These are phyloP conservation scores for Clytia hemisphaerica DNA, from an alignment of 30 jellyfish, hydroid and myxozoan species.

Conservation along the genomic window DNA sequence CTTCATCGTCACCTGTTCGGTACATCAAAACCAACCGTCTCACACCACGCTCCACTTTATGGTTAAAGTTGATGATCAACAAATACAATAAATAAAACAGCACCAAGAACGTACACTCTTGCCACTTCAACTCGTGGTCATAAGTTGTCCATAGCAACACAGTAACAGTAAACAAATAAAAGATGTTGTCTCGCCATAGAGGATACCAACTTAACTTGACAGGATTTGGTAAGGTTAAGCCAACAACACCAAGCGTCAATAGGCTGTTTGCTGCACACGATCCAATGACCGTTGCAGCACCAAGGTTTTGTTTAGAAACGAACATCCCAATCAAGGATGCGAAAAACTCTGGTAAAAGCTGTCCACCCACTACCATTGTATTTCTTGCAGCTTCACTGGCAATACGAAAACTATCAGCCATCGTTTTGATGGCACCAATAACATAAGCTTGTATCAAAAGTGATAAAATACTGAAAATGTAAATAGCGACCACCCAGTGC, in stretches of 20 bases:
- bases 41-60: conserved; percentile 36
- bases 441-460: conserved; percentile 15
- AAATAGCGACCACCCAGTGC: conserved; percentile 3
- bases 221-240: not conserved
- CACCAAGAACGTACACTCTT: conserved; percentile 19
- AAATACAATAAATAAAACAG: not conserved
- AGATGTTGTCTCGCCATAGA: conserved; percentile 26
- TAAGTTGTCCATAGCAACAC: conserved; percentile 14
- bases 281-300: conserved; percentile 26
- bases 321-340: conserved; percentile 16
- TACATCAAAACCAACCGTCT: conserved; percentile 16
- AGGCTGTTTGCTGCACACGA: conserved; percentile 28
- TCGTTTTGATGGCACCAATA: conserved; percentile 20
- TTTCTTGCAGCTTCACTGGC: conserved; percentile 17
- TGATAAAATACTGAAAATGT: conserved; percentile 8
- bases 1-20: conserved; percentile 30
- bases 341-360: conserved; percentile 16
- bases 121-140: conserved; percentile 28
- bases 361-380: conserved; percentile 7
- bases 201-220: conserved; percentile 30
- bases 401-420: conserved; percentile 24
- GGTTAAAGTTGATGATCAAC: conserved; percentile 13
- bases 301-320: conserved; percentile 15
- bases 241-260: conserved; percentile 23
- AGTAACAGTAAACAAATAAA: conserved; percentile 8